These are phyloP conservation scores for Mormyrus iriodes DNA, from an alignment of 2,113 vertebrate species.

Conservation along the genomic window DNA sequence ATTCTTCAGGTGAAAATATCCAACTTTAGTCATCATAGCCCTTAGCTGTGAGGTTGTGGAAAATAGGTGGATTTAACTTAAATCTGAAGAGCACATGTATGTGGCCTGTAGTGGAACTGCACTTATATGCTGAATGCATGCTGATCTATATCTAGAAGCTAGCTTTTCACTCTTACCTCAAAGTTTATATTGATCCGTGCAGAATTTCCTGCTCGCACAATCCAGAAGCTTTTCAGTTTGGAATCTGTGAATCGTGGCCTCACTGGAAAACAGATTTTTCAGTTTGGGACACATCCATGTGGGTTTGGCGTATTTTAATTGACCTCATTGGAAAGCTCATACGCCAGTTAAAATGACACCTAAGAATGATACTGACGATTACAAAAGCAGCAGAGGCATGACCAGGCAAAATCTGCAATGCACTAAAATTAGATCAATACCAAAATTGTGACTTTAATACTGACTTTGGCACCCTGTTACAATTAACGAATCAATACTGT, in stretches of 20 bases:
- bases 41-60: not conserved
- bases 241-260: constrained; percentile 68
- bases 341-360: not conserved
- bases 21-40: not conserved
- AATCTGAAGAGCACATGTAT: not conserved
- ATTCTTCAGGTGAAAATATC: not conserved
- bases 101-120: not conserved
- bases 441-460: not conserved
- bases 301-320: not conserved
- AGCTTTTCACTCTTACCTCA: constrained; percentile 61
- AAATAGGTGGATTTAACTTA: not conserved
- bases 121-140: not conserved
- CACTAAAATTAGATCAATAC: not conserved
- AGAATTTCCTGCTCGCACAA: constrained; percentile 70
- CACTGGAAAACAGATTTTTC: constrained; percentile 55
- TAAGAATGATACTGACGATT: not conserved
- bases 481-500: not conserved
- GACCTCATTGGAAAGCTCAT: not conserved
- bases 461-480: not conserved
- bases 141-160: not conserved
- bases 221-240: constrained; percentile 66
- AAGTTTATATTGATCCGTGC: constrained; percentile 71
- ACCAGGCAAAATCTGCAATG: not conserved
- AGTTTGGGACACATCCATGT: too few relatives aligned
- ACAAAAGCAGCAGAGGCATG: not conserved